Evolutionary conservation across 2,113 vertebrate species (phyloP).

Genomic region (Setophaga coronata): DNA sequence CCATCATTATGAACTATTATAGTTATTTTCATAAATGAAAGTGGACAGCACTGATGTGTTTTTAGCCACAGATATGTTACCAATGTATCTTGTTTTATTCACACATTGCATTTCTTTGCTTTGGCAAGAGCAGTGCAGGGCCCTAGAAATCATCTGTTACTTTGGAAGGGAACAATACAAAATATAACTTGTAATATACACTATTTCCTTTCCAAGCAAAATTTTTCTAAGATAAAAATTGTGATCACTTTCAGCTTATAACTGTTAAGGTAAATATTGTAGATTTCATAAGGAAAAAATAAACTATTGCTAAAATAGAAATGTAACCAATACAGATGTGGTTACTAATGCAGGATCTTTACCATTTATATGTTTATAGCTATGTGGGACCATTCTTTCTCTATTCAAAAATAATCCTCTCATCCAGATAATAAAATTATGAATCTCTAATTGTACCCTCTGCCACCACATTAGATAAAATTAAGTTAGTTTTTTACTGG

Average conservation of each 20-base stretch:
- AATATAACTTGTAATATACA: neutral
- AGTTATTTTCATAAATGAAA: neutral
- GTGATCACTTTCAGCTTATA: neutral
- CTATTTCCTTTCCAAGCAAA: neutral
- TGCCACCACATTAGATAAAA: neutral
- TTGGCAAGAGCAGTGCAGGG: neutral
- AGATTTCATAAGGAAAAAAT: neutral
- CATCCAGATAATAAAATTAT: neutral
- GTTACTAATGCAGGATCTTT: neutral
- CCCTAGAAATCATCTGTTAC: neutral
- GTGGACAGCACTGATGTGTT: neutral
- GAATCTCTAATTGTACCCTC: neutral
- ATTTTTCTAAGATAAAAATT: neutral
- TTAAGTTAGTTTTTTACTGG: neutral
- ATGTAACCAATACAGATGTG: neutral
- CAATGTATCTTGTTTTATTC: neutral
- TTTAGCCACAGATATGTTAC: fast-evolving
- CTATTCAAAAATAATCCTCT: neutral
- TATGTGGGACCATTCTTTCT: neutral
- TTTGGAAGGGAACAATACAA: neutral
- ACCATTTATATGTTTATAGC: neutral
- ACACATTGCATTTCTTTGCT: neutral
- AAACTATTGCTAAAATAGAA: neutral
- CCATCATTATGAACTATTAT: neutral
- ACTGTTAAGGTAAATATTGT: neutral